phyloP scores from a whole-genome alignment of 2,113 vertebrate species.

The Morone chrysops region DNA sequence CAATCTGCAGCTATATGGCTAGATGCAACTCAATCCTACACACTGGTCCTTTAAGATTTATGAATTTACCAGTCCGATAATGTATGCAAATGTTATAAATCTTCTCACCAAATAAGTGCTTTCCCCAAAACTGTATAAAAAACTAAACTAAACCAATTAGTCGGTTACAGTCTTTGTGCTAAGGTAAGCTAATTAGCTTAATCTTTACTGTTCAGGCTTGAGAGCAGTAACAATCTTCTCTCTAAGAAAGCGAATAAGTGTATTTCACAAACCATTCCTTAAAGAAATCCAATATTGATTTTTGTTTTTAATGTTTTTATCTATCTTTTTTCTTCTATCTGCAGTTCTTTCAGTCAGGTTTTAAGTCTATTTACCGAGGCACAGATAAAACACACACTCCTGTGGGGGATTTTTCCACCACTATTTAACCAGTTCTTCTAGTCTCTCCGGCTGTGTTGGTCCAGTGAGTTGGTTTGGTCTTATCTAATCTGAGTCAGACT shows the following conservation, averaged over 20 bases:
- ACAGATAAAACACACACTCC: slow-evolving; percentile 21
- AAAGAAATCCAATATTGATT: not conserved
- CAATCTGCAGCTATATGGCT: too few relatives aligned
- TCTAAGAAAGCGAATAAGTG: not conserved
- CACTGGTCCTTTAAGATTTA: not conserved
- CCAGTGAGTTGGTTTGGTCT: slow-evolving; percentile 29
- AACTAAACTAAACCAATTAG: not conserved
- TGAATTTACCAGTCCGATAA: not conserved
- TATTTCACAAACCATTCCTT: not conserved
- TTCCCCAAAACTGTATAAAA: not conserved
- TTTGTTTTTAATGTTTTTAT: not conserved
- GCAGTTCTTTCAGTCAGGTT: not conserved
- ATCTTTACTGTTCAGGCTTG: not conserved
- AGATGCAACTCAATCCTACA: too few relatives aligned
- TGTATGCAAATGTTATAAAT: not conserved
- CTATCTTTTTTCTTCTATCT: not conserved
- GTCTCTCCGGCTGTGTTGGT: slow-evolving; percentile 44
- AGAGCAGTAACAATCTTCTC: not conserved
- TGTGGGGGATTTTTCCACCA: slow-evolving; percentile 2
- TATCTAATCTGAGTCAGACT: slow-evolving; percentile 63
- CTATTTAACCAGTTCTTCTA: slow-evolving; percentile 38
- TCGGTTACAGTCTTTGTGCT: not conserved
- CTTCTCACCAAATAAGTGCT: too few relatives aligned
- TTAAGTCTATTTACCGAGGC: slow-evolving; percentile 13
- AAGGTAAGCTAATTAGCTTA: not conserved